Evolutionary conservation across 1,140 invertebrate genomes (phyloP).

Genomic region (Drosophila sp.): DNA sequence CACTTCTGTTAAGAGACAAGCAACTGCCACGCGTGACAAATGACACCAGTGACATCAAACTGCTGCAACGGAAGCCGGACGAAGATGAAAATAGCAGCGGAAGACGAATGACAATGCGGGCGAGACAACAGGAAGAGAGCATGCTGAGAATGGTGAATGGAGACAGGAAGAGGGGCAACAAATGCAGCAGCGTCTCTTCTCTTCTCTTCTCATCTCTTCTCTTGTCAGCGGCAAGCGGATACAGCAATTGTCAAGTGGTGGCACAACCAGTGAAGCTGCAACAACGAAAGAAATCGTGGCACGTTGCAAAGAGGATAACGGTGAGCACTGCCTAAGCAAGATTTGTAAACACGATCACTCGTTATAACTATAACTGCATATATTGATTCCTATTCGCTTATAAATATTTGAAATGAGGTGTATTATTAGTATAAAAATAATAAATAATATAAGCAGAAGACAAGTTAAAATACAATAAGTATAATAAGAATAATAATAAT

Average conservation of each 20-base stretch:
- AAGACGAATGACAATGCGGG: neutral
- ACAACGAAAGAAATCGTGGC: conserved; percentile 31
- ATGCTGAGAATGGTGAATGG: neutral
- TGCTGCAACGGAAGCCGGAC: conserved; percentile 64
- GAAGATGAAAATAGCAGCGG: conserved; percentile 22
- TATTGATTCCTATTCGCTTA: no score
- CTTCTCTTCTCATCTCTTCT: no score
- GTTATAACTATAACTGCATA: no score
- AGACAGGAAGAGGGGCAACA: conserved; percentile 2
- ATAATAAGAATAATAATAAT: no score
- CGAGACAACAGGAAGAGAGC: neutral
- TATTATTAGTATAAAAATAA: no score
- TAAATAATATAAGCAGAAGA: no score
- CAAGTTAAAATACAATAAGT: no score
- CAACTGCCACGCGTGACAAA: conserved; percentile 68
- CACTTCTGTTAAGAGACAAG: conserved; percentile 26
- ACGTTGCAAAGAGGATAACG: conserved; percentile 31
- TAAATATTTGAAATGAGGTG: no score
- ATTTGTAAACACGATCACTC: neutral
- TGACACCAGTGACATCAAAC: conserved; percentile 78
- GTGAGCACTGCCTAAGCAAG: conserved; percentile 17
- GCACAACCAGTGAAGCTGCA: conserved; percentile 32
- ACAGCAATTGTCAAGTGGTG: conserved; percentile 70
- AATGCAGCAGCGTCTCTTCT: conserved; percentile 23
- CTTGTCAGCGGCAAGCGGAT: conserved; percentile 70